Conservation (phyloP, 1,140 invertebrate species). For the Cotesia chilonis region DNA sequence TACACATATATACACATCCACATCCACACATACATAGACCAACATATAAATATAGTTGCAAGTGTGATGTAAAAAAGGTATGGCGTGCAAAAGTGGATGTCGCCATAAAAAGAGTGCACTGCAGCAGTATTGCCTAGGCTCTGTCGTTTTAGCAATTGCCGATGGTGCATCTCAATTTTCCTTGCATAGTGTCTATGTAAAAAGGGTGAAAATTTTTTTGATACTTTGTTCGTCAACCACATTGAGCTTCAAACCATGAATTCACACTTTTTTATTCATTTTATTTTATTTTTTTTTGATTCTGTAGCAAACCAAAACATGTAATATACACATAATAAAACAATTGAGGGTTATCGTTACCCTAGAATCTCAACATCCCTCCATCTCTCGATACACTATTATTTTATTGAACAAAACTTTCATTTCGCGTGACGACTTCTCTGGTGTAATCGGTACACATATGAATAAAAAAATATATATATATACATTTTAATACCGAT, state of each 20-base stretch:
- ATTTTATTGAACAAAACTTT: too few species aligned
- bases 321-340: too few species aligned
- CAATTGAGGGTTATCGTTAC: too few species aligned
- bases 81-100: constrained; percentile 19
- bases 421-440: too few species aligned
- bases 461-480: neutral
- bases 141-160: constrained; percentile 4
- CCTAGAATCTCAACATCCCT: neutral
- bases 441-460: too few species aligned
- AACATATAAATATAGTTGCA: too few species aligned
- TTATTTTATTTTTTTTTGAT: too few species aligned
- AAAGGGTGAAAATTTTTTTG: constrained; percentile 3
- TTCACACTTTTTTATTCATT: neutral
- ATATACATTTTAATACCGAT: constrained; percentile 28
- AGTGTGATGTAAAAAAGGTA: constrained; percentile 2
- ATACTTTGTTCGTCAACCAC: neutral
- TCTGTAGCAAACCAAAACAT: too few species aligned
- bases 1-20: too few species aligned
- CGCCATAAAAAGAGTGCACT: constrained; percentile 15
- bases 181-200: too few species aligned
- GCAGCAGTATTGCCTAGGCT: neutral
- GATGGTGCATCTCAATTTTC: constrained; percentile 34
- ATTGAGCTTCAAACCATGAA: constrained; percentile 3
- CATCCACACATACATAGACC: too few species aligned
- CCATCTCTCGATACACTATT: too few species aligned